These are phyloP conservation scores for Ectobius pallidus DNA, from an alignment of 2,888 invertebrate species.

Conservation along the genomic window DNA sequence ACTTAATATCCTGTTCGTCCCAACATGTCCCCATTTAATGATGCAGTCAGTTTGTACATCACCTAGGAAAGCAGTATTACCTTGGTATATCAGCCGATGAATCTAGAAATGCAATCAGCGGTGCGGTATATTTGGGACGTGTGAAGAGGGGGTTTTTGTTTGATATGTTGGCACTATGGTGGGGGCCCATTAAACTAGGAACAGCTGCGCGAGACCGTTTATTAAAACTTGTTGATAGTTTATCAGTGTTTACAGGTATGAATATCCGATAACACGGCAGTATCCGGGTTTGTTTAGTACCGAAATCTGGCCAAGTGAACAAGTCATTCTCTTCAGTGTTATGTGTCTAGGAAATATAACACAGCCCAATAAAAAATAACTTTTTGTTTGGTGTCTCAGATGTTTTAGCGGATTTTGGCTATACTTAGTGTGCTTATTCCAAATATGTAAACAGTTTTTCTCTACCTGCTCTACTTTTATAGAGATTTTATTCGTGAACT, in stretches of 20 bases:
- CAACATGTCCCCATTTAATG: not conserved
- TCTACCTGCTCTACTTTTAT: too few species aligned
- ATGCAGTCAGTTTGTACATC: not conserved
- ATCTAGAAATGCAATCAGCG: not conserved
- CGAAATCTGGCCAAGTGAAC: too few species aligned
- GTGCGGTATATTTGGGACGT: not conserved
- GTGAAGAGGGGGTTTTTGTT: not conserved
- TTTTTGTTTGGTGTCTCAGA: too few species aligned
- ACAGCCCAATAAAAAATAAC: too few species aligned
- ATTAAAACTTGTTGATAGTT: not conserved
- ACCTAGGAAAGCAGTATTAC: not conserved
- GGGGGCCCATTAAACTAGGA: not conserved
- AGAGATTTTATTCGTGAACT: too few species aligned
- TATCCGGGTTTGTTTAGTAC: too few species aligned
- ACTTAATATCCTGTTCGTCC: not conserved
- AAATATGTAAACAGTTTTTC: too few species aligned
- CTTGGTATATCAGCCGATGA: not conserved
- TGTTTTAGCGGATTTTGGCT: too few species aligned
- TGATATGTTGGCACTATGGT: not conserved
- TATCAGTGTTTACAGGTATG: not conserved
- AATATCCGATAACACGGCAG: not conserved
- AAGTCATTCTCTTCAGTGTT: too few species aligned
- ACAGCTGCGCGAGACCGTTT: not conserved
- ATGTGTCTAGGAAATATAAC: too few species aligned
- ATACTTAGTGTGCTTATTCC: too few species aligned